These are phyloP conservation scores for Petaurus breviceps DNA, from an alignment of 2,113 vertebrate species.

Conservation along the genomic window DNA sequence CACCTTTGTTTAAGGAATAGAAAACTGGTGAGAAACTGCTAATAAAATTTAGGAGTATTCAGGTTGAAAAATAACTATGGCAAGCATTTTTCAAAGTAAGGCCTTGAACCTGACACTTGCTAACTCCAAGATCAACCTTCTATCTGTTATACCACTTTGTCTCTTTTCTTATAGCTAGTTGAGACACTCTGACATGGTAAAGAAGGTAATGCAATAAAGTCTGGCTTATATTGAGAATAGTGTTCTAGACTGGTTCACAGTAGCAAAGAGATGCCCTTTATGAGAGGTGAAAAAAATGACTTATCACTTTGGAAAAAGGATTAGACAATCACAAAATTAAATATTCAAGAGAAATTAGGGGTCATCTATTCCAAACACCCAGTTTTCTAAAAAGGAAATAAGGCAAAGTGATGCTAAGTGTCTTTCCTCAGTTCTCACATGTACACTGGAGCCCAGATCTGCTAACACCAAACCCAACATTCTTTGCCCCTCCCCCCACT, in stretches of 20 bases:
- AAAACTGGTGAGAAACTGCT: neutral
- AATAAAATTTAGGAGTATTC: neutral
- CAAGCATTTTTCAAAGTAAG: no score
- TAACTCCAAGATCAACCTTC: neutral
- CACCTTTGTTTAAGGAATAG: neutral
- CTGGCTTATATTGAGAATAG: neutral
- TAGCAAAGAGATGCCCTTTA: neutral
- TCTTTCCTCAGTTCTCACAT: neutral
- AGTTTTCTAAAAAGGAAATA: neutral
- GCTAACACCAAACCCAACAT: neutral
- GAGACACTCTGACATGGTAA: neutral
- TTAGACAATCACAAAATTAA: neutral
- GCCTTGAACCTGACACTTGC: neutral
- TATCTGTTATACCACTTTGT: neutral
- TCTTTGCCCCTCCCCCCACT: neutral
- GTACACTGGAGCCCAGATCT: neutral
- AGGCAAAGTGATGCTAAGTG: neutral
- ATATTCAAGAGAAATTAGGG: neutral
- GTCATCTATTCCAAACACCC: neutral
- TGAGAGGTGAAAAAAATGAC: neutral
- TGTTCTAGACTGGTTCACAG: neutral
- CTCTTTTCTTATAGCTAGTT: neutral
- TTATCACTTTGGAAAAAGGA: neutral
- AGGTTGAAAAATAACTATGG: neutral
- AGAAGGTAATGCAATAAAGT: neutral